Conservation (phyloP, 2,797 vertebrate genomes). For the Sebastes diploproa region DNA sequence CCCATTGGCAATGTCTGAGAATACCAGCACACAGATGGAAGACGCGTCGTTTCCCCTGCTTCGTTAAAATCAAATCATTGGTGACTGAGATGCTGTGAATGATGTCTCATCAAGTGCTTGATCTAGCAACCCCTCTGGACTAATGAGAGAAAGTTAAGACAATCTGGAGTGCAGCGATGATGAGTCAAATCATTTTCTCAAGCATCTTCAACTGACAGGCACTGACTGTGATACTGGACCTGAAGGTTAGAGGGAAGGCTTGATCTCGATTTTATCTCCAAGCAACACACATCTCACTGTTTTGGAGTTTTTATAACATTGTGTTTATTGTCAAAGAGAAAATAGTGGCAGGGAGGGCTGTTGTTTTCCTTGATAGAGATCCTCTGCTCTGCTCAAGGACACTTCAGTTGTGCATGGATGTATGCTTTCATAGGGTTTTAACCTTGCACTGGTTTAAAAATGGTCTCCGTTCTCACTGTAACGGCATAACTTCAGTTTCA, state of each 20-base stretch:
- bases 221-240: background rate
- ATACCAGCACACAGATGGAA: constrained; percentile 15
- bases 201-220: constrained; percentile 8
- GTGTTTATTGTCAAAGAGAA: background rate
- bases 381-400: background rate
- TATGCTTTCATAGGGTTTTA: background rate
- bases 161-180: constrained; percentile 15
- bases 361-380: background rate
- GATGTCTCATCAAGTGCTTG: background rate
- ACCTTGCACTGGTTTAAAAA: background rate
- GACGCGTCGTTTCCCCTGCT: background rate
- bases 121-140: constrained; percentile 3
- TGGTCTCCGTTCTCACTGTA: background rate
- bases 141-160: constrained; percentile 31
- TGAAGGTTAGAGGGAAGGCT: background rate
- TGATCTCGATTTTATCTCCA: background rate
- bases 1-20: background rate
- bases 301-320: background rate
- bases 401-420: background rate
- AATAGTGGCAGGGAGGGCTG: background rate
- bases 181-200: constrained; percentile 27
- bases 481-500: background rate
- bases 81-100: constrained; percentile 16
- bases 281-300: background rate
- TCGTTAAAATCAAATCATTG: constrained; percentile 12